Conservation (phyloP, 2,113 vertebrate genomes). For the Furnarius figulus region DNA sequence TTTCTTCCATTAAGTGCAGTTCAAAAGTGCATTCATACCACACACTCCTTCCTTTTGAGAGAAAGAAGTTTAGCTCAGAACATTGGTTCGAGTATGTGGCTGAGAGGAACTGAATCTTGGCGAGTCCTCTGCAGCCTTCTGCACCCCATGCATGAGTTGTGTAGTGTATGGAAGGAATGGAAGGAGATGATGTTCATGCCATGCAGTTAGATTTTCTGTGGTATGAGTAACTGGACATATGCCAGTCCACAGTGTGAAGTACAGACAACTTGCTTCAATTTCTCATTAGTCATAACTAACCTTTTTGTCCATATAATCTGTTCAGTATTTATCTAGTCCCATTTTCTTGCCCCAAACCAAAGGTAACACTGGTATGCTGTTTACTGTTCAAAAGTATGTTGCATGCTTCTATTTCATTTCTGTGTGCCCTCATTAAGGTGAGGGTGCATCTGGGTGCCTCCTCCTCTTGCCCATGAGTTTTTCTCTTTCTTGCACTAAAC, state of each 20-base stretch:
- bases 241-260: background rate
- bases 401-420: background rate
- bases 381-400: background rate
- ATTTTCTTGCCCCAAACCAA: background rate
- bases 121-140: background rate
- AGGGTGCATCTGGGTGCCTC: background rate
- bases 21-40: background rate
- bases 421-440: background rate
- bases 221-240: background rate
- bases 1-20: background rate
- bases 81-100: background rate
- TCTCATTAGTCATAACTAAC: background rate
- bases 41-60: background rate
- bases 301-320: background rate
- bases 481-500: background rate
- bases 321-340: background rate
- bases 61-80: background rate
- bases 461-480: background rate
- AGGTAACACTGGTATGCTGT: background rate
- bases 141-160: accelerated
- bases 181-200: background rate
- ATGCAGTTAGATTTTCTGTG: background rate
- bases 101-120: background rate
- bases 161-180: background rate
- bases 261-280: background rate